Base-by-base conservation (phyloP, 2,888 invertebrate species). In the Epinotia demarniana region DNA sequence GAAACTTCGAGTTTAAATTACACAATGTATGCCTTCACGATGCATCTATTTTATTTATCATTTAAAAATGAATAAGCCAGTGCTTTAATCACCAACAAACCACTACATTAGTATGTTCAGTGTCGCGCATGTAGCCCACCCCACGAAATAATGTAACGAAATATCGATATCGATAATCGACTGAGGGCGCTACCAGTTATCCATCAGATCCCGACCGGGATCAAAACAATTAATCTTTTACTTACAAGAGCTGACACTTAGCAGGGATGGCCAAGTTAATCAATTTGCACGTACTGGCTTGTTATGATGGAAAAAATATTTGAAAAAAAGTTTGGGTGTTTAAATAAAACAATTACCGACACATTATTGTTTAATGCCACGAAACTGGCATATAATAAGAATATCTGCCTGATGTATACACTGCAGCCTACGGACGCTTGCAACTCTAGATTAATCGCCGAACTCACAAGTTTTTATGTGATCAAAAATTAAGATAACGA, bases 191-290 rank as follows among this genome's bases (percentile, higher is more conserved):
- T 60, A 81, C 80, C 81, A 84, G 82, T 74, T 80, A 78, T 77
- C 82, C 82, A 83, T 85, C 84, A 84, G 81, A 84, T 84, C 78
- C 79, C 76, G 80, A 76, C 81, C 80, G 85, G 86, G 88, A 92
- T 90, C 89, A 87, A 90, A 92, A 92, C 89, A 92, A 92, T 92
- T 92, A 90, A 92, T 92, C 91, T 91, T 85, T 82, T 82, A 82
- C 84, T 89, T 90, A 88, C 88, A 86, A 87, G 82, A 87, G 87
- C 81, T 85, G 82, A 87, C 88, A 88, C 87, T 89, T 88, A 81
- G 84, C 81, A 84, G 82, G 83, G 84, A 82, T 81, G 84, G 83
- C 79, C 84, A 85, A 86, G 89, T 89, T 92, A 91, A 92, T 92
- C 89, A 92, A 92, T 93, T 92, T 90, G 86, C 86, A 84, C 85